Evolutionary conservation across 2,888 invertebrate genomes (phyloP).

Genomic region (Platycheirus rosarum): DNA sequence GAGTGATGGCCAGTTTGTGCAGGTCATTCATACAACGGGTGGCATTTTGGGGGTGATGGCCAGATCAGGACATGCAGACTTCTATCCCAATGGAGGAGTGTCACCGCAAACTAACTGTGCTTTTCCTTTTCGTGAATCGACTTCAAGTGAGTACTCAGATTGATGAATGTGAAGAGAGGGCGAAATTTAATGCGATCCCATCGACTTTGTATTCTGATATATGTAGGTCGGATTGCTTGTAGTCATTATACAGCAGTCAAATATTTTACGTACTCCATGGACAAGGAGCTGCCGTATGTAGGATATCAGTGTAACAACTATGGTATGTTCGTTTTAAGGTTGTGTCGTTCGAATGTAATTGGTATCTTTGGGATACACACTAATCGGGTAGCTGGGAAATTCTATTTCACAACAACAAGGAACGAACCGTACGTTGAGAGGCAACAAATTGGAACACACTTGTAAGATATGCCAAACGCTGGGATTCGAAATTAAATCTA

Average conservation of each 20-base stretch:
- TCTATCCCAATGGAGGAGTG: slow-evolving; percentile 81
- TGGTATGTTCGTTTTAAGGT: slow-evolving; percentile 76
- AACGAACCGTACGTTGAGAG: slow-evolving; percentile 59
- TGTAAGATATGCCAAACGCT: not conserved
- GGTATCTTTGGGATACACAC: slow-evolving; percentile 81
- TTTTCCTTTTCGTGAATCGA: slow-evolving; percentile 78
- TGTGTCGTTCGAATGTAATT: slow-evolving; percentile 77
- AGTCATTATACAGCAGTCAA: slow-evolving; percentile 81
- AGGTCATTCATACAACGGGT: slow-evolving; percentile 81
- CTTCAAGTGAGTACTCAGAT: slow-evolving; percentile 78
- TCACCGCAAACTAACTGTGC: slow-evolving; percentile 81
- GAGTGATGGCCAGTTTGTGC: slow-evolving; percentile 80
- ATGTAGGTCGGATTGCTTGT: slow-evolving; percentile 80
- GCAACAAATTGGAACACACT: slow-evolving; percentile 5
- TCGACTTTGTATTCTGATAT: slow-evolving; percentile 9
- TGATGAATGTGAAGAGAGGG: slow-evolving; percentile 53
- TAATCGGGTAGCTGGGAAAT: slow-evolving; percentile 77
- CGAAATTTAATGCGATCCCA: slow-evolving; percentile 25
- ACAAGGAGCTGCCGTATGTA: slow-evolving; percentile 79
- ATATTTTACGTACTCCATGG: slow-evolving; percentile 81
- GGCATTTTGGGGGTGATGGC: slow-evolving; percentile 79
- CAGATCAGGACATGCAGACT: slow-evolving; percentile 81
- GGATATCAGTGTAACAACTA: slow-evolving; percentile 80
- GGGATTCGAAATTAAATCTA: not conserved
- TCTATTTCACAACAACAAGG: slow-evolving; percentile 77